phyloP scores from a whole-genome alignment of 1,140 invertebrate species.

The Metopolophium dirhodum region DNA sequence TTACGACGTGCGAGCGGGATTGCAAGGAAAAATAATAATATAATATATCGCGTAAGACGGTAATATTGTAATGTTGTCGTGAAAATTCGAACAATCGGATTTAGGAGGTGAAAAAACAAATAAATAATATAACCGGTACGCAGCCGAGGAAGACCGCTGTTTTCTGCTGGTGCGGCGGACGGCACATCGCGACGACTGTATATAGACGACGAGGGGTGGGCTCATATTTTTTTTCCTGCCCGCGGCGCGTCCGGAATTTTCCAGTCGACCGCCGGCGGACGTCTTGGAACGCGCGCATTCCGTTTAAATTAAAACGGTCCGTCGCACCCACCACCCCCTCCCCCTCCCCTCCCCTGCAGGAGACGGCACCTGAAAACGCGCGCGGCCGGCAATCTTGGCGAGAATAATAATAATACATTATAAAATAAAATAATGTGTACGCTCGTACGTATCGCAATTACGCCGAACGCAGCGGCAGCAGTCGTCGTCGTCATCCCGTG shows the following conservation, averaged over 20 bases:
- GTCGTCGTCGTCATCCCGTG: too few species aligned
- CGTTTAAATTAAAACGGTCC: conserved; percentile 53
- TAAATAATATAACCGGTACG: not conserved
- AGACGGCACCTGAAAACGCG: not conserved
- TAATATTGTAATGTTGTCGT: not conserved
- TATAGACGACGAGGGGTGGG: not conserved
- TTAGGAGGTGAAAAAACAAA: not conserved
- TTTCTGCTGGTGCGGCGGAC: too few species aligned
- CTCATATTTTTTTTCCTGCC: not conserved
- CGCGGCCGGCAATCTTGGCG: not conserved
- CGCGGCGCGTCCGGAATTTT: conserved; percentile 16
- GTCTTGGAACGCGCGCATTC: conserved; percentile 52
- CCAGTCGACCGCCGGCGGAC: conserved; percentile 26
- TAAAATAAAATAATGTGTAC: not conserved
- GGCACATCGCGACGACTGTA: not conserved
- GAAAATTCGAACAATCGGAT: not conserved
- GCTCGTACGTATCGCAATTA: not conserved
- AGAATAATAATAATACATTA: not conserved
- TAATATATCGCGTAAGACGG: not conserved
- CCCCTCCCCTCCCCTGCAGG: not conserved
- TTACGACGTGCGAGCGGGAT: not conserved
- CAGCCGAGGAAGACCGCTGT: not conserved
- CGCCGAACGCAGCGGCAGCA: not conserved
- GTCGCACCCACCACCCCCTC: not conserved
- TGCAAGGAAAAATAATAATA: not conserved